Evolutionary conservation across 2,113 vertebrate species (phyloP), one percentile per base, ranked within the genome.

Genomic region (Pelusios castaneus): DNA sequence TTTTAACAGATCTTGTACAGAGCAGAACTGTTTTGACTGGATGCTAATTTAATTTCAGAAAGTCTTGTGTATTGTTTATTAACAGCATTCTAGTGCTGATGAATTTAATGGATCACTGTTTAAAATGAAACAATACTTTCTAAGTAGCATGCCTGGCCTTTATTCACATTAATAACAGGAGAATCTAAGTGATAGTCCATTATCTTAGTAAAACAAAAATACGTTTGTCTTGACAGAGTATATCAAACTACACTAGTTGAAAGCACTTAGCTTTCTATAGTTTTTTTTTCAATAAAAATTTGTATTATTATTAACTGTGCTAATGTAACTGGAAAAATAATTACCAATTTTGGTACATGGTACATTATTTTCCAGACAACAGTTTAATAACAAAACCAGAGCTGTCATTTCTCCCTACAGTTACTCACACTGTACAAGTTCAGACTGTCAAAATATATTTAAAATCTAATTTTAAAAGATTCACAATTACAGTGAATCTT

Each of bases 371-470:
- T 97, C 96, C 93, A 97, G 97, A 97, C 87, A 97, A 95, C 95
- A 95, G 95, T 93, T 97, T 97, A 97, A 97, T 97, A 98, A 97
- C 95, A 98, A 98, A 96, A 97, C 89, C 93, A 96, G 95, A 97
- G 90, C 95, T 97, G 97, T 97, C 97, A 97, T 95, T 97, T 96
- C 96, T 92, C 95, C 92, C 94, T 95, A 84, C 67, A 38, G 93
- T 98, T 97, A 96, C 88, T 97, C 96, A 96, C 93, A 96, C 93
- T 89, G 76, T 94, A 96, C 89, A 97, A 96, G 97, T 97, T 97
- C 93, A 94, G 92, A 95, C 95, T 97, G 97, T 97, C 97, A 98
- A 98, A 97, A 98, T 96, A 84, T 91, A 97, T 98, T 98, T 96
- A 97, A 98, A 98, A 97, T 97, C 97, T 97, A 97, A 97, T 98